Conservation (phyloP, 2,888 invertebrate species). For the Apantesis nais region DNA sequence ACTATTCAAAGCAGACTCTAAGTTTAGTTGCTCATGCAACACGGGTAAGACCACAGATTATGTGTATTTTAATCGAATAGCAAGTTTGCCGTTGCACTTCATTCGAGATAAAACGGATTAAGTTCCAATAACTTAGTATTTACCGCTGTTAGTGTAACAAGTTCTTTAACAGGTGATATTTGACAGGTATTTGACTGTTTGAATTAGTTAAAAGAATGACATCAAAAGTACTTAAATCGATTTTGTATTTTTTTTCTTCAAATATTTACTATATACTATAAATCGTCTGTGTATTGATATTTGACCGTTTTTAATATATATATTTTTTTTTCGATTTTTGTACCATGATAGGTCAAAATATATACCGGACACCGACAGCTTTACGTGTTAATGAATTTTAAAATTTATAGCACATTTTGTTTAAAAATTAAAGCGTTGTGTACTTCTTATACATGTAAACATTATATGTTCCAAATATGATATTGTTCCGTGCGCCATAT, state of each 20-base stretch:
- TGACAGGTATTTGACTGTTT: not conserved
- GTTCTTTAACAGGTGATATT: slow-evolving; percentile 8
- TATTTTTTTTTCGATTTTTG: too few relatives aligned
- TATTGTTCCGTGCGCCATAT: too few relatives aligned
- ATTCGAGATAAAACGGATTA: slow-evolving; percentile 5
- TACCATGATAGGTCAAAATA: too few relatives aligned
- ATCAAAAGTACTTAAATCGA: not conserved
- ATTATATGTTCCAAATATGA: too few relatives aligned
- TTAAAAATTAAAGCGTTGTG: too few relatives aligned
- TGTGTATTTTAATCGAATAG: slow-evolving; percentile 20
- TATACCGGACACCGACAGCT: too few relatives aligned
- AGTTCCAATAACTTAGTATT: slow-evolving; percentile 8
- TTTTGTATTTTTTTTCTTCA: not conserved
- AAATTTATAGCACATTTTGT: too few relatives aligned
- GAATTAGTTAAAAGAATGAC: not conserved
- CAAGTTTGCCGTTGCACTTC: slow-evolving; percentile 15
- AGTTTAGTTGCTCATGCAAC: slow-evolving; percentile 29
- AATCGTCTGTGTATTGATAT: too few relatives aligned
- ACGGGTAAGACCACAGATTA: slow-evolving; percentile 10
- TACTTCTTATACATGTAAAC: too few relatives aligned
- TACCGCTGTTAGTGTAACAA: not conserved
- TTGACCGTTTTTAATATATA: too few relatives aligned
- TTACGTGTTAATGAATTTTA: too few relatives aligned
- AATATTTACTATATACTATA: too few relatives aligned
- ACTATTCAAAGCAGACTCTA: slow-evolving; percentile 9